phyloP scores from a whole-genome alignment of 2,113 vertebrate species.

The Varanus salvator region DNA sequence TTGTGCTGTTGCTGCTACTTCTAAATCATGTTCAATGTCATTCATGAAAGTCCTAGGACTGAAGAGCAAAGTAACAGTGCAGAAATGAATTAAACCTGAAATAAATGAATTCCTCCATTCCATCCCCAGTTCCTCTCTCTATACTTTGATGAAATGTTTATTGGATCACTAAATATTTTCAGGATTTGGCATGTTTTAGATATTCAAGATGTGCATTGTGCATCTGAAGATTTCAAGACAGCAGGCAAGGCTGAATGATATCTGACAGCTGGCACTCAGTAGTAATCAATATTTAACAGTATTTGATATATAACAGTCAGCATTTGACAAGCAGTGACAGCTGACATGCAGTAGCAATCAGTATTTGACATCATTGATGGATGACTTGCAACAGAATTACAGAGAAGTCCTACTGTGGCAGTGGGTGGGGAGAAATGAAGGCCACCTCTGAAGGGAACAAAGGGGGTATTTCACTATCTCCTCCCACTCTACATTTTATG shows the following conservation, averaged over 20 bases:
- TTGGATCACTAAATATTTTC: neutral
- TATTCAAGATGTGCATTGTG: neutral
- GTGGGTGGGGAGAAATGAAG: too few species aligned
- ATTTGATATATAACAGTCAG: neutral
- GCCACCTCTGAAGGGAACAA: too few species aligned
- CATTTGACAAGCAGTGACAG: neutral
- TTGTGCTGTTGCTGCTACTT: neutral
- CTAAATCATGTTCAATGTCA: neutral
- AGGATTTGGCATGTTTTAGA: neutral
- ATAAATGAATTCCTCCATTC: neutral
- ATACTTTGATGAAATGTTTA: neutral
- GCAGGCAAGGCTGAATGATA: neutral
- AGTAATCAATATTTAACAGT: neutral
- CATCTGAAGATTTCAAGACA: neutral
- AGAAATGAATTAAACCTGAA: neutral
- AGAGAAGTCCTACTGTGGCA: neutral
- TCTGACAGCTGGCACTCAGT: neutral
- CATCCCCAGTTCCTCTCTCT: neutral
- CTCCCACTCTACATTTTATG: too few species aligned
- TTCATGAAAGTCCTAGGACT: neutral
- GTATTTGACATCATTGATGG: neutral
- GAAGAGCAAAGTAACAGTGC: neutral
- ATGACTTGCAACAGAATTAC: neutral
- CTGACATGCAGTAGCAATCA: neutral
- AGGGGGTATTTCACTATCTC: too few species aligned